Evolutionary conservation across 2,113 vertebrate species (phyloP), one percentile per base, ranked within the genome.

Genomic region (Brachirus orientalis): DNA sequence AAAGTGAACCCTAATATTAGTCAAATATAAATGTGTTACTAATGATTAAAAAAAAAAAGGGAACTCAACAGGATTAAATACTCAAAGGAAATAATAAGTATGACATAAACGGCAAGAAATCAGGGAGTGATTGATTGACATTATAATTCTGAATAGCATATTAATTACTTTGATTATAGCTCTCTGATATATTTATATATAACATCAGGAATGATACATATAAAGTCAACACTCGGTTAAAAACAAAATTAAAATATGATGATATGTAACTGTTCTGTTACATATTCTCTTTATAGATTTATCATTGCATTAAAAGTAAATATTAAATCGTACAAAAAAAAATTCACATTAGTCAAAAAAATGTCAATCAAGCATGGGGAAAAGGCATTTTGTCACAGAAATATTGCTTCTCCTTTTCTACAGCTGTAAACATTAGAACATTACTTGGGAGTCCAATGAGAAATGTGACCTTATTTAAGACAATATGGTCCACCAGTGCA

Each of bases 401-500:
- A 66, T 89, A 86, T 82, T 83, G 77, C 81, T 89, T 82, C 55
- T 59, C 43, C 70, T 78, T 77, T 36, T 36, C 28, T 35, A 35
- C 61, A 44, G 19, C 83, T 70, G 72, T 81, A 86, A 85, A 80
- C 79, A 70, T 69, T 45, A 54, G 38, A 73, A 50, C 52, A 41
- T 79, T 53, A 64, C 51, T 80, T 37, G 36, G 48, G 38, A 60
- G 61, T 45, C 10, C 3, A 43, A 73, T 75, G 67, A 47, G 46
- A 75, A 76, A 67, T 53, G 3, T 12, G 59, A 63, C 57, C 61
- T 54, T 43, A 74, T 76, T 81, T 79, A 86, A 91, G 72, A 84
- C 77, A 85, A 72, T 8, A 51, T 17, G 78, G 81, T 67, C 75
- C 61, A 69, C 82, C 77, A 88, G 89, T 86, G 85, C 83, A 87